Base-by-base conservation (phyloP, 2,797 vertebrate genomes). In the Argentina silus region DNA sequence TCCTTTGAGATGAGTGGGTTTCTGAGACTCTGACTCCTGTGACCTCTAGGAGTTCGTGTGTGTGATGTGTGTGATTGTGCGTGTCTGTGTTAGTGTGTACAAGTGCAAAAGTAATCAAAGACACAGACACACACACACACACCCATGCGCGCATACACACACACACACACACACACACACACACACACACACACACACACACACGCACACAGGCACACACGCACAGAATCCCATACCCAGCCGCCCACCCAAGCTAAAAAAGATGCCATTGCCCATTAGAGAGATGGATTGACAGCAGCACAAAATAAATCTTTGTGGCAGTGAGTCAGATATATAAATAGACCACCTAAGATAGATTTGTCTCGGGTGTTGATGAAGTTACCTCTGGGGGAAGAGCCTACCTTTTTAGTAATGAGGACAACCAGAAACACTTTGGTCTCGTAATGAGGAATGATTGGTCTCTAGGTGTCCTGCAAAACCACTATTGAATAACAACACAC, bases 351-450 rank as follows among this genome's bases (percentile, higher is more conserved):
- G 91, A 92, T 86, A 92, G 90, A 93, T 92, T 91, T 91, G 90
- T 91, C 89, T 92, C 81, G 76, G 84, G 89, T 90, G 90, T 91
- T 92, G 90, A 91, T 91, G 88, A 92, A 91, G 92, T 88, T 90
- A 92, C 90, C 91, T 91, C 89, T 89, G 84, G 92, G 69, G 85
- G 85, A 83, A 83, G 76, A 87, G 87, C 85, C 87, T 89, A 87
- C 90, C 90, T 93, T 91, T 93, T 92, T 93, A 91, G 92, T 92
- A 93, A 93, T 93, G 92, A 93, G 91, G 92, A 93, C 92, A 92
- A 89, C 86, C 85, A 71, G 88, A 86, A 90, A 90, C 90, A 86
- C 85, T 91, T 92, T 91, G 88, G 83, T 90, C 88, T 88, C 78
- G 83, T 90, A 91, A 91, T 90, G 89, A 91, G 88, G 88, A 90